A percentile compares a stretch with the other conserved stretches of the same genome.
Evolutionary conservation across 2,113 vertebrate species (phyloP).

Genomic region (Nerophis lumbriciformis): DNA sequence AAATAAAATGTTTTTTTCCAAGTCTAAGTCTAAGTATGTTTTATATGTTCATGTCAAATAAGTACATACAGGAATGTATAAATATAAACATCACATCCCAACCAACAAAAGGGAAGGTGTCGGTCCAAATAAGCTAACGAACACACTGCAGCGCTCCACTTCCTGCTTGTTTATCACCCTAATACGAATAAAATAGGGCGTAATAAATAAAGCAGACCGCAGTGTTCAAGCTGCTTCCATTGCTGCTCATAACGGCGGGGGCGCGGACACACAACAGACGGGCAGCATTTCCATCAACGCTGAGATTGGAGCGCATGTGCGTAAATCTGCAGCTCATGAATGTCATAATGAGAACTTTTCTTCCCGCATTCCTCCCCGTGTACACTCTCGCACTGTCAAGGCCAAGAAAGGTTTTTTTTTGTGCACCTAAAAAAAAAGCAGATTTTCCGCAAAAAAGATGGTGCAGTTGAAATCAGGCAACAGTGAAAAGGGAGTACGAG

Average conservation of each 20-base stretch:
- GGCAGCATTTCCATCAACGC: slow-evolving; percentile 15
- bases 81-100: background rate
- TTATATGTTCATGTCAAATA: too few relatives aligned
- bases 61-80: background rate
- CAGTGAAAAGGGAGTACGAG: too few relatives aligned
- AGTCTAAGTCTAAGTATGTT: too few relatives aligned
- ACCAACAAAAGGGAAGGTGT: background rate
- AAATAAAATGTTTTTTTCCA: too few relatives aligned
- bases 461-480: too few relatives aligned
- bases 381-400: slow-evolving; percentile 14
- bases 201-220: slow-evolving; percentile 5
- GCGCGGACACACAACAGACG: background rate
- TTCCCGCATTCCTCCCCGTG: slow-evolving; percentile 8
- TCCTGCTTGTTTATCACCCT: slow-evolving; percentile 1
- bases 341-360: slow-evolving; percentile 32
- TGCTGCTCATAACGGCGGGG: background rate
- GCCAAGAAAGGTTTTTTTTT: slow-evolving; percentile 16
- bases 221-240: slow-evolving; percentile 5
- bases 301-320: slow-evolving; percentile 20
- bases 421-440: slow-evolving; percentile 1
- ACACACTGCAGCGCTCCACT: background rate
- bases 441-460: background rate
- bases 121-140: background rate
- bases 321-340: slow-evolving; percentile 36
- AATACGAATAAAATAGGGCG: slow-evolving; percentile 6